Evolutionary conservation across 2,113 vertebrate species (phyloP), one percentile per base, ranked within the genome.

Genomic region (Catharus minimus): DNA sequence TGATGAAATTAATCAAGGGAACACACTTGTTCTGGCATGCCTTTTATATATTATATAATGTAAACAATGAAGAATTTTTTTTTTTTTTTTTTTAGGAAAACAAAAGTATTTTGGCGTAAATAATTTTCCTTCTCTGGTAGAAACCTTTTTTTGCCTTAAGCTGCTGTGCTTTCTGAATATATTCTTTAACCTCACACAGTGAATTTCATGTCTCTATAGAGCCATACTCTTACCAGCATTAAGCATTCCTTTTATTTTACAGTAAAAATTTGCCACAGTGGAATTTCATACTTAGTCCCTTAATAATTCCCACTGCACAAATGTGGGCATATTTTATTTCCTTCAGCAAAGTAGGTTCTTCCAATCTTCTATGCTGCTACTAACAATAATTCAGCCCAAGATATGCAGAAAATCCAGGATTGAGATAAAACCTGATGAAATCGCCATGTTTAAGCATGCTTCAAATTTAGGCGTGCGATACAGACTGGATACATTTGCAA

Each of bases 141-240:
- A 64, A 76, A 38, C 3, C 13, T 27, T 74, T 93, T 56, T 56
- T 46, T 77, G 21, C 17, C 21, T 65, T 78, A 84, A 74, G 33
- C 6, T 62, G 12, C 28, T 78, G 11, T 66, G 15, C 52, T 93
- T 86, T 89, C 73, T 73, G 65, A 8, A 17, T 61, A 24, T 66
- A 73, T 76, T 39, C 56, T 78, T 89, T 80, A 89, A 88, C 21
- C 21, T 89, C n/a, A 65, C 9, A 47, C 8, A 50, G n/a, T 78
- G 74, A 81, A 69, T 91, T 91, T 84, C 69, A 66, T 58, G 11
- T 91, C 85, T 86, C 77, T 84, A 10, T 84, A 58, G 85, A 91
- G 38, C 56, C 47, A 65, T 77, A 57, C 32, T 73, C 18, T 91
- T 94, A 80, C 44, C 28, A 68, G 18, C 44, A 83, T 76, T 77